A percentile compares a stretch with the other conserved stretches of the same genome.
These are phyloP conservation scores for Axinella damicornis DNA, from an alignment of 37 sponge, comb jelly and placozoan species.

Conservation along the genomic window DNA sequence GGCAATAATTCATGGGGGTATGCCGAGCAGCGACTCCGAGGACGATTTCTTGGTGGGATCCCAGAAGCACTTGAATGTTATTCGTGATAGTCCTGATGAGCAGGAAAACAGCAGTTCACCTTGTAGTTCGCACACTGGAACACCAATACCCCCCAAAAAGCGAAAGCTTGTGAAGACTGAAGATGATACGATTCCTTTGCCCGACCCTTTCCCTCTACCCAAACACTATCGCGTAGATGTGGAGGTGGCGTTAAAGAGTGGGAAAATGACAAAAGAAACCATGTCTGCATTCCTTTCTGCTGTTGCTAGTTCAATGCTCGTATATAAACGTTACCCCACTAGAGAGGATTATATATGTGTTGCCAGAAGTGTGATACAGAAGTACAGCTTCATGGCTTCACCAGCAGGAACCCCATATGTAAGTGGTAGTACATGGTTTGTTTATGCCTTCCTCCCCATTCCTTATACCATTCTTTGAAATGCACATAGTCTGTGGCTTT, in stretches of 20 bases:
- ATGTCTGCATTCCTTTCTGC: background rate
- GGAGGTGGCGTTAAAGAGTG: slow-evolving; percentile 1
- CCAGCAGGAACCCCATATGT: slow-evolving; percentile 19
- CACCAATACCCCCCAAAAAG: background rate
- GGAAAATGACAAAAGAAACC: background rate
- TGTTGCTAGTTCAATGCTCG: slow-evolving; percentile 11
- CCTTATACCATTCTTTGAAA: too few relatives aligned
- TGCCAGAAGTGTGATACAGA: background rate
- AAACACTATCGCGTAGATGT: slow-evolving; percentile 29
- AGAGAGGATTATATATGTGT: slow-evolving; percentile 34
- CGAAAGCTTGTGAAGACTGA: background rate
- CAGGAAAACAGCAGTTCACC: too few relatives aligned
- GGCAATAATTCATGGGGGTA: too few relatives aligned
- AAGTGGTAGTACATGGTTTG: background rate
- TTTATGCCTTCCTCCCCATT: too few relatives aligned
- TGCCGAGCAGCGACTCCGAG: too few relatives aligned
- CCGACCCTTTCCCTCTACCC: slow-evolving; percentile 40
- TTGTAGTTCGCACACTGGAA: background rate
- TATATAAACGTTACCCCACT: slow-evolving; percentile 24
- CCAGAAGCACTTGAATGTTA: too few relatives aligned
- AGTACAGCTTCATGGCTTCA: background rate
- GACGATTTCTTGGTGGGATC: too few relatives aligned
- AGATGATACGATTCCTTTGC: slow-evolving; percentile 39
- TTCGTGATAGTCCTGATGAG: too few relatives aligned
- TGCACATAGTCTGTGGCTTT: too few relatives aligned